Evolutionary conservation across 2,797 vertebrate genomes (phyloP), one percentile per base, ranked within the genome.

Genomic region (Sorex maritimensis): DNA sequence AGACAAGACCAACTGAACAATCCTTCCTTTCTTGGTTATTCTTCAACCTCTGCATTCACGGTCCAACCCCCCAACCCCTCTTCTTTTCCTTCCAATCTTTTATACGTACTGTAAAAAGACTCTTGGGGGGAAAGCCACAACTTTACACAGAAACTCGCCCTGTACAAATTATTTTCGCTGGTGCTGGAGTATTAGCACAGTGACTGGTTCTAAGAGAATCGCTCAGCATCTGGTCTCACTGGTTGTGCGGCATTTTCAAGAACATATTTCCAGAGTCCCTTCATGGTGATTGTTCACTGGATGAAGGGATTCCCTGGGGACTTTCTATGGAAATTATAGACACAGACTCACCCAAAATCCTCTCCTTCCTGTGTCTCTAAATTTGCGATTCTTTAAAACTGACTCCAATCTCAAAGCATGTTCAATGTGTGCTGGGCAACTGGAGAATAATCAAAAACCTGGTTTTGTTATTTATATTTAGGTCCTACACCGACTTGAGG

Each of bases 201-300:
- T 11, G 88, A 77, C 58, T 81, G 19, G 65, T 46, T 74, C 55
- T 68, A 75, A 19, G 46, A 89, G 71, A 84, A 49, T 13, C 4
- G n/a, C n/a, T 90, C 86, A 92, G 81, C 28, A 86, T 74, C 81
- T 83, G 13, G 10, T 30, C 81, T 71, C 91, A 89, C 81, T 85
- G 77, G 92, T 85, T 79, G 3, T 69, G 73, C 21, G 63, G 69
- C 74, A 94, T 94, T 96, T 92, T 96, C 82, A 71, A 82, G 67
- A 44, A 63, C 69, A 14, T 63, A 46, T 87, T 92, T 93, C 91
- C 89, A 87, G 91, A 94, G n/a, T 73, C 68, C 85, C 52, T 72
- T 71, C 46, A 81, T 92, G 41, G 92, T 28, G 68, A 52, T 44
- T 75, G 72, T 34, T 68, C 83, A 71, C 3, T 75, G 41, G 91